Conservation (phyloP, 2,888 invertebrate genomes). For the Lasioglossum figueresi region DNA sequence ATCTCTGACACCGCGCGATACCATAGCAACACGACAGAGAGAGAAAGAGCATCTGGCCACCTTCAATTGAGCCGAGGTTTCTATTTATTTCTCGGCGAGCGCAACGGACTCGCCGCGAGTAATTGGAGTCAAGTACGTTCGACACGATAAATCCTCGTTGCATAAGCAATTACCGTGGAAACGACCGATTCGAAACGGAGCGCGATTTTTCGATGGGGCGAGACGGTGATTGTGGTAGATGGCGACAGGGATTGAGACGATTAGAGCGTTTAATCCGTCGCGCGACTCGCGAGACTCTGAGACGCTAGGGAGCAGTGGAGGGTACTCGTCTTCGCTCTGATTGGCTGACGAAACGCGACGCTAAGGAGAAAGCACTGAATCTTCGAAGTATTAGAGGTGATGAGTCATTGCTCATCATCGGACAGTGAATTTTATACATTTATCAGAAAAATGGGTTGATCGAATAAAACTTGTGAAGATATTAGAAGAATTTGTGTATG, state of each 20-base stretch:
- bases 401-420: background rate
- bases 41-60: conserved; percentile 52
- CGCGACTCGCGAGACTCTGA: background rate
- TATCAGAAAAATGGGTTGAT: background rate
- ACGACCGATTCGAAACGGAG: conserved; percentile 28
- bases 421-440: background rate
- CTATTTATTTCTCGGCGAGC: conserved; percentile 56
- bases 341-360: background rate
- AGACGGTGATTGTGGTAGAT: background rate
- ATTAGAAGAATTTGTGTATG: background rate
- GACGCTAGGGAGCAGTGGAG: background rate
- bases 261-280: background rate
- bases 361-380: background rate
- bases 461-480: background rate
- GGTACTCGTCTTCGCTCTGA: background rate
- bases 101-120: conserved; percentile 41
- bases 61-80: conserved; percentile 61
- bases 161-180: conserved; percentile 57
- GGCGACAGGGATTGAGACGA: background rate
- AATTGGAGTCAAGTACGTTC: conserved; percentile 68
- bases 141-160: conserved; percentile 69
- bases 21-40: background rate
- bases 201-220: conserved; percentile 46
- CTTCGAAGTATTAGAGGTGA: too few species aligned
- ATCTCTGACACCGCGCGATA: conserved; percentile 43